Evolutionary conservation across 2,113 vertebrate species (phyloP).

Genomic region (Numenius arquata): DNA sequence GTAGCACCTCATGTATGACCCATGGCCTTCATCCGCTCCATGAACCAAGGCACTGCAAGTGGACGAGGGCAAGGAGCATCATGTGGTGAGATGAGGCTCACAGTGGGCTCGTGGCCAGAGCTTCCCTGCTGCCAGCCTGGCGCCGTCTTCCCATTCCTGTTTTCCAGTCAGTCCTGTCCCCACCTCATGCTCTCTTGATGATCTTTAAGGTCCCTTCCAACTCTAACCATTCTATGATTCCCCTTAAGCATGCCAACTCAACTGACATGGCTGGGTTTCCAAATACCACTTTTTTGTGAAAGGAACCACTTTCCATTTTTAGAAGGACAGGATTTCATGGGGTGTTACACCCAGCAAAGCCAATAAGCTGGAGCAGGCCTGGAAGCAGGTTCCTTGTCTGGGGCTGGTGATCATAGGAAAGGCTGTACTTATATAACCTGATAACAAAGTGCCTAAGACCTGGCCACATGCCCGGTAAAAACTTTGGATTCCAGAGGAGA

Average conservation of each 20-base stretch:
- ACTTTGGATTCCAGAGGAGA: background rate
- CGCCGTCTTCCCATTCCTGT: background rate
- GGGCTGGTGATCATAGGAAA: background rate
- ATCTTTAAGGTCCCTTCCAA: too few species aligned
- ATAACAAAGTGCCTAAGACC: background rate
- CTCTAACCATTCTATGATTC: too few species aligned
- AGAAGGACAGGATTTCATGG: background rate
- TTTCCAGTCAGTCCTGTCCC: background rate
- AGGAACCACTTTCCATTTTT: background rate
- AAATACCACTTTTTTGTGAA: background rate
- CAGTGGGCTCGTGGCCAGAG: background rate
- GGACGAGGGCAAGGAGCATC: background rate
- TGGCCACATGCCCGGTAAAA: background rate
- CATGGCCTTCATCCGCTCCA: background rate
- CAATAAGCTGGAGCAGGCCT: background rate
- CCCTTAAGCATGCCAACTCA: background rate
- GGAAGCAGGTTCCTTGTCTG: background rate
- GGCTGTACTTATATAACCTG: background rate
- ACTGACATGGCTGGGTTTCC: background rate
- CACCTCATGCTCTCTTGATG: background rate
- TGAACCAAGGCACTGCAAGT: background rate
- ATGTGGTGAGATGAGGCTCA: accelerated
- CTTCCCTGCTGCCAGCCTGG: background rate
- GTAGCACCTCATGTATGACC: background rate
- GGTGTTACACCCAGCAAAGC: background rate